Conservation (phyloP, 2,113 vertebrate species). For the Apus apus region DNA sequence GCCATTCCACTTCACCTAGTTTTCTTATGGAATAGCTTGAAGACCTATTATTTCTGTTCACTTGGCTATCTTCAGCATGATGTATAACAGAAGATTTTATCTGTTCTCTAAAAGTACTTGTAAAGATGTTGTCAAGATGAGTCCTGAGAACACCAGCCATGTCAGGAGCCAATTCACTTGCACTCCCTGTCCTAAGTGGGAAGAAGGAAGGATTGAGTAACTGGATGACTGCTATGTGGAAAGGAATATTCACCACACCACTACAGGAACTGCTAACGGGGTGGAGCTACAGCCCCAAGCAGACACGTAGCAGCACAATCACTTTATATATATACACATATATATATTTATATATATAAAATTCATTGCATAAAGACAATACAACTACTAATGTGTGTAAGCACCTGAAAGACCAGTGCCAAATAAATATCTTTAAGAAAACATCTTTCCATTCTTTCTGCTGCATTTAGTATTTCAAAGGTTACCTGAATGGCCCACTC, state of each 20-base stretch:
- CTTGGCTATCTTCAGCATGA: not conserved
- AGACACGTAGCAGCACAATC: not conserved
- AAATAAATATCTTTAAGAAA: not conserved
- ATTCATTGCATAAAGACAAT: not conserved
- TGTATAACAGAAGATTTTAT: not conserved
- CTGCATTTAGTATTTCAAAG: not conserved
- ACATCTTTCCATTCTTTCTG: not conserved
- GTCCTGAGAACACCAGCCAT: not conserved
- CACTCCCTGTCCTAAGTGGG: not conserved
- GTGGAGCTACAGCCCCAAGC: not conserved
- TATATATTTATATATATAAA: not conserved
- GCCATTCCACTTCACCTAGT: not conserved
- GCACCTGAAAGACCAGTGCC: not conserved
- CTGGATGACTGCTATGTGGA: not conserved
- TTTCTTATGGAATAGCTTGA: not conserved
- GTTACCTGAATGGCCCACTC: not conserved
- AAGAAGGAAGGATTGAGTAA: not conserved
- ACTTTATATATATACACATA: not conserved
- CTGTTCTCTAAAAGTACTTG: not conserved
- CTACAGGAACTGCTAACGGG: not conserved
- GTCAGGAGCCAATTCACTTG: not conserved
- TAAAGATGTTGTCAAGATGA: not conserved
- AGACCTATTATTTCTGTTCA: not conserved
- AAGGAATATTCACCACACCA: not conserved
- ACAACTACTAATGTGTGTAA: not conserved